Conservation (phyloP, 2,888 invertebrate species). For the Helleia helle region DNA sequence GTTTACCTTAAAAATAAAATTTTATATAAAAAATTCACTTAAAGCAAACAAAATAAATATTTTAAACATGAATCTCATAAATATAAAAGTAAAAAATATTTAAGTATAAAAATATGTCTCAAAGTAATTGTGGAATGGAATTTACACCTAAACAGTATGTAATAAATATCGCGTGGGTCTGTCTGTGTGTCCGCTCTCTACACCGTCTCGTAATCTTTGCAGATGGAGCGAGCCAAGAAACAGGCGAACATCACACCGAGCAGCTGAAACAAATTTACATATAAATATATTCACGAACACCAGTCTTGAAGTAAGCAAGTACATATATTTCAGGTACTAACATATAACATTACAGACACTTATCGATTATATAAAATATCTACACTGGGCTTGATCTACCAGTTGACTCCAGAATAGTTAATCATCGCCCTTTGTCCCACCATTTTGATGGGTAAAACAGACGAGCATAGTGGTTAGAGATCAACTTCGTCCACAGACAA, state of each 20-base stretch:
- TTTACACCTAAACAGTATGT: constrained; percentile 16
- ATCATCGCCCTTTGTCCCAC: too few relatives aligned
- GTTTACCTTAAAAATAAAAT: constrained; percentile 8
- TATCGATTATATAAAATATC: too few relatives aligned
- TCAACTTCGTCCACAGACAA: too few relatives aligned
- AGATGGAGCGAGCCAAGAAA: constrained; percentile 93
- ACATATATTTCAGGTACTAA: too few relatives aligned
- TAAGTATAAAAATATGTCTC: constrained; percentile 16
- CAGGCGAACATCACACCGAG: constrained; percentile 94
- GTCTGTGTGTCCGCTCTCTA: constrained; percentile 43
- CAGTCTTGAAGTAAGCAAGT: too few relatives aligned
- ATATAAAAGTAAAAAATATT: background rate
- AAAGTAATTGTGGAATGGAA: constrained; percentile 9
- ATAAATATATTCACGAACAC: too few relatives aligned
- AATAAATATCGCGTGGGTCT: constrained; percentile 11
- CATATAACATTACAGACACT: too few relatives aligned
- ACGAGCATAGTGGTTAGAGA: too few relatives aligned
- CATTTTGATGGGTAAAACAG: too few relatives aligned
- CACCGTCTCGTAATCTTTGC: constrained; percentile 92
- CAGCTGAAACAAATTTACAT: too few relatives aligned
- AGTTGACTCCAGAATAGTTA: too few relatives aligned
- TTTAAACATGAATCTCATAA: background rate
- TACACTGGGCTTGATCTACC: too few relatives aligned
- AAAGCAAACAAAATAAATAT: constrained; percentile 30
- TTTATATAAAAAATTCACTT: constrained; percentile 8